These are phyloP conservation scores for Drosophila parvula DNA, from an alignment of 1,140 invertebrate species.

Conservation along the genomic window DNA sequence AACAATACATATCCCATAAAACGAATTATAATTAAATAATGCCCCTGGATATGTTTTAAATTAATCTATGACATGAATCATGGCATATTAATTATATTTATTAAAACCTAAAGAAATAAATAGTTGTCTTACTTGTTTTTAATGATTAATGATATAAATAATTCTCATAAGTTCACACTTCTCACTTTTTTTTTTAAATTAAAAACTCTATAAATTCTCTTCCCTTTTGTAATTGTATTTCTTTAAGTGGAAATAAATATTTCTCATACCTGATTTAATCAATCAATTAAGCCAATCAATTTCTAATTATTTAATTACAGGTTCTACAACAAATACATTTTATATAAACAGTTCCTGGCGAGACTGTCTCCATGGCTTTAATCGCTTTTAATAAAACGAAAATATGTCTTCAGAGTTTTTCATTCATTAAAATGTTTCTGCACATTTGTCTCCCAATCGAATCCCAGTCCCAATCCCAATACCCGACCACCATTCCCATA, in stretches of 20 bases:
- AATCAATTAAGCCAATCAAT: slow-evolving; percentile 9
- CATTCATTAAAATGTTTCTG: slow-evolving; percentile 76
- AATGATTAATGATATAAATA: neutral
- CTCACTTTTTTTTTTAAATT: neutral
- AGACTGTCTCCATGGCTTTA: slow-evolving; percentile 15
- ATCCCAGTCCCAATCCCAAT: slow-evolving; percentile 5
- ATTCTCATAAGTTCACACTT: neutral
- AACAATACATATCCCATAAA: neutral
- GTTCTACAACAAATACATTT: neutral
- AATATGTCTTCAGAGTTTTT: slow-evolving; percentile 54
- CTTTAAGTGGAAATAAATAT: neutral
- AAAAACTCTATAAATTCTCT: neutral
- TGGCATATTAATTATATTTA: too few relatives aligned
- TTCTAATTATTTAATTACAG: neutral
- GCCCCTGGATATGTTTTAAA: neutral
- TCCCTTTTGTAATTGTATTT: neutral
- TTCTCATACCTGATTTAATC: neutral
- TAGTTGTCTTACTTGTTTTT: neutral
- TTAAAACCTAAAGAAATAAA: neutral
- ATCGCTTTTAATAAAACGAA: slow-evolving; percentile 37
- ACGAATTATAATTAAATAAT: neutral
- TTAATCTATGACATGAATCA: neutral
- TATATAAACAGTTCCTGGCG: too few relatives aligned
- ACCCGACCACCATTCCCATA: slow-evolving; percentile 18
- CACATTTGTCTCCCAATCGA: slow-evolving; percentile 43